Evolutionary conservation across 2,797 vertebrate species (phyloP), one percentile per base, ranked within the genome.

Genomic region (Perodicticus potto): DNA sequence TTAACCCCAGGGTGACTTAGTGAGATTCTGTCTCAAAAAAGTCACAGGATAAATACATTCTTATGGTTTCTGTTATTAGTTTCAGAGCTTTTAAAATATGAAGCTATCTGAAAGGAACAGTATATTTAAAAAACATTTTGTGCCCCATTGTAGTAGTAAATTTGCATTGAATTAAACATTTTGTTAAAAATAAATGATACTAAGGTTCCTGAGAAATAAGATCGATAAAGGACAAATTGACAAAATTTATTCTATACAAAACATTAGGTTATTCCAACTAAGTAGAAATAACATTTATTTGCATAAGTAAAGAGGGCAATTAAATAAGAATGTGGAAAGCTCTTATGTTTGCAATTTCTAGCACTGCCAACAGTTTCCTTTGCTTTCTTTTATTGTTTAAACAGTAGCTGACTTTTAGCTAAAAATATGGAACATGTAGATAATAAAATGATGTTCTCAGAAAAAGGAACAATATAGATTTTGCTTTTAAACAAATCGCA

Each of bases 301-400:
- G 72, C 59, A 72, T 84, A 61, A n/a, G 49, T 29, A 90, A 76
- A 73, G 14, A 32, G 59, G 17, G 2, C 4, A 57, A 91, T 93
- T 82, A 78, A 69, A 59, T 67, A 3, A 53, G 86, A 25, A 16
- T 13, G 22, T 72, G 9, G 59, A 59, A 86, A 74, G 25, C 43
- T 86, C 29, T 93, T 63, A 63, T 29, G 53, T 63, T 85, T 76
- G 5, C 40, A 85, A 70, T 63, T 11, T 3, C 65, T 63, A 76
- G 32, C 40, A 72, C 22, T 81, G 53, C 43, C 53, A 88, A 80
- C 19, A 80, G 65, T 5, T 40, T 40, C 40, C 12, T 92, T 93
- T 91, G 29, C n/a, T n/a, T n/a, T n/a, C n/a, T 86, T 67, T 73
- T 34, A 57, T 72, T 88, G n/a, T 85, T 88, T 77, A 82, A 91